Conservation (phyloP, 2,888 invertebrate genomes). For the Nomada fabriciana region DNA sequence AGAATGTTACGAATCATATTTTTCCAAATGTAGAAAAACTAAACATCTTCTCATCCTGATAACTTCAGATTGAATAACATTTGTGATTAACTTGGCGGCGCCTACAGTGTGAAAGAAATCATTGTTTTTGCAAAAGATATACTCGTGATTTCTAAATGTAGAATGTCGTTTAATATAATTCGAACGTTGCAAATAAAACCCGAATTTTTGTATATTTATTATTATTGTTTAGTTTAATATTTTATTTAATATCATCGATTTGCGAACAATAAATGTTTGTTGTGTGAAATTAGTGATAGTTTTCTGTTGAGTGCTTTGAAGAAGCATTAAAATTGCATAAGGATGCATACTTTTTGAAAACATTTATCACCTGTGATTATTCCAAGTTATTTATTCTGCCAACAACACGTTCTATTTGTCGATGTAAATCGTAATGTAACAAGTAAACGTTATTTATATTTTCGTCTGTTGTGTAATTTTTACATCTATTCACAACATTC, state of each 20-base stretch:
- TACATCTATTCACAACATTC: neutral
- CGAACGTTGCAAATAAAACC: neutral
- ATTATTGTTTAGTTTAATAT: neutral
- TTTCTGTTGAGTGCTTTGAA: neutral
- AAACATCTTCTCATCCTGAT: neutral
- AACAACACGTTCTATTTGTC: neutral
- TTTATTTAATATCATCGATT: slow-evolving; percentile 13
- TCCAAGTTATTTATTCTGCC: neutral
- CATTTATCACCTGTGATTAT: neutral
- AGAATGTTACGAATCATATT: neutral
- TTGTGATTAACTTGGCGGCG: slow-evolving; percentile 6
- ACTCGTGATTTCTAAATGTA: neutral
- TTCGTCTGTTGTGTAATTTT: neutral
- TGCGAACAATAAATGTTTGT: neutral
- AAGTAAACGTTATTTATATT: slow-evolving; percentile 1
- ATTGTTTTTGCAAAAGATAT: neutral
- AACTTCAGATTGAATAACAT: slow-evolving; percentile 12
- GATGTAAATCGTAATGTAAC: neutral
- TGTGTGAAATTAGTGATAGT: neutral
- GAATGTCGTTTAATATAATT: neutral
- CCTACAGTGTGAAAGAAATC: neutral
- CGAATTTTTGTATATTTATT: neutral
- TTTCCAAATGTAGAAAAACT: neutral
- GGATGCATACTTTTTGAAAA: slow-evolving; percentile 1
- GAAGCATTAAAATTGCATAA: neutral